Evolutionary conservation across 1,140 invertebrate species (phyloP), one percentile per base, ranked within the genome.

Genomic region (Cydia fagiglandana): DNA sequence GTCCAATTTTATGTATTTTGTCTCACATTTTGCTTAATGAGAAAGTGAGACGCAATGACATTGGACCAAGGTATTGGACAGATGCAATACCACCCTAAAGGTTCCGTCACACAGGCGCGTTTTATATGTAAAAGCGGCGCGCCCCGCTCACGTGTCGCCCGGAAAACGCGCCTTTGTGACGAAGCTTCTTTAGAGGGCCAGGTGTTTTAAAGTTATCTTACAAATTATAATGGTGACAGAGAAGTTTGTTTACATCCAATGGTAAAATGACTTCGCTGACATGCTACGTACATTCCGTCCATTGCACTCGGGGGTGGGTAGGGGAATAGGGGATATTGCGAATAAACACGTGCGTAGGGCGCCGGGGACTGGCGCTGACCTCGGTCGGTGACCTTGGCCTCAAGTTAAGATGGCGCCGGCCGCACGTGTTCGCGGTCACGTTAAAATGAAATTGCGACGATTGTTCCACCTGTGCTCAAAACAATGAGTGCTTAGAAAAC

Each of bases 371-470:
- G 64, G 13, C 9, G 24, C 24, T 38, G 28, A 70, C 38, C 64
- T 70, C 66, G 38, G 34, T 41, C 30, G 34, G 30, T 70, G 66
- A 70, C 66, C 66, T 70, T 70, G 66, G 66, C 66, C 66, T 38
- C 15, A n/a, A 17, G 66, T 41, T 70, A 70, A 70, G 66, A 70
- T 41, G 66, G 66, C 66, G 66, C 38, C 34, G 34, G 34, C 17
- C 66, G 66, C 66, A 70, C 66, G 66, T 70, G 66, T n/a, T 70
- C 9, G 30, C 34, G 15, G 66, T 70, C 66, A 70, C 66, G 66
- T 70, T 70, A 17, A 41, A 70, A 20, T n/a, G 17, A 24, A 24
- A 47, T 47, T 47, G 45, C 45, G 45, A 47, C 38, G 38, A n/a
- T 17, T 56, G 56, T 61, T 20, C 56, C 24, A 24, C 56, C 20